A percentile compares a stretch with the other conserved stretches of the same genome.
Conservation (phyloP, 2,113 vertebrate genomes). For the Gopherus flavomarginatus region DNA sequence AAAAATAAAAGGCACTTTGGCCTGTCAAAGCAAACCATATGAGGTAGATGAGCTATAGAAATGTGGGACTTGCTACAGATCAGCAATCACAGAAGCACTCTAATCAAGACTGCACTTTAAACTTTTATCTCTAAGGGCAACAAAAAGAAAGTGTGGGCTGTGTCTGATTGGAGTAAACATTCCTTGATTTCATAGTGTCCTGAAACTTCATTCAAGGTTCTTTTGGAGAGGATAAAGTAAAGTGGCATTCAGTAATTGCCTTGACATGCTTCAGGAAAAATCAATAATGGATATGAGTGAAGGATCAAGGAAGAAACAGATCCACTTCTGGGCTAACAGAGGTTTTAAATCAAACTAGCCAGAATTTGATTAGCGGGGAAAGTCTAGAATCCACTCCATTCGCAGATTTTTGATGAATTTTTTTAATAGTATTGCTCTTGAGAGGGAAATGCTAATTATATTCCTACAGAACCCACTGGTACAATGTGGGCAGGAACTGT, state of each 20-base stretch:
- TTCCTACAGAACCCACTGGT: background rate
- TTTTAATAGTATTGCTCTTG: background rate
- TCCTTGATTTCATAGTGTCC: slow-evolving; percentile 66
- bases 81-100: slow-evolving; percentile 58
- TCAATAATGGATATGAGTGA: slow-evolving; percentile 74
- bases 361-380: slow-evolving; percentile 53
- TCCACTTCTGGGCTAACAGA: slow-evolving; percentile 29
- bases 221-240: slow-evolving; percentile 55
- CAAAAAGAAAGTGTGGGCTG: slow-evolving; percentile 19
- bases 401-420: background rate
- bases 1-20: background rate
- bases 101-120: slow-evolving; percentile 65
- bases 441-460: background rate
- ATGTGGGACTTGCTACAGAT: background rate
- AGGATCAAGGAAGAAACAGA: slow-evolving; percentile 59
- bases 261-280: slow-evolving; percentile 71
- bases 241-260: slow-evolving; percentile 65
- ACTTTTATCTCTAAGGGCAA: slow-evolving; percentile 49
- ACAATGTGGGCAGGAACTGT: background rate
- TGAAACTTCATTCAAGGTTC: slow-evolving; percentile 59
- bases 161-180: slow-evolving; percentile 67
- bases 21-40: slow-evolving; percentile 4
- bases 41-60: slow-evolving; percentile 32
- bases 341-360: slow-evolving; percentile 59
- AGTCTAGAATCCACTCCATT: background rate